Base-by-base conservation (phyloP, 2,113 vertebrate species). In the Bubalus kerabau region DNA sequence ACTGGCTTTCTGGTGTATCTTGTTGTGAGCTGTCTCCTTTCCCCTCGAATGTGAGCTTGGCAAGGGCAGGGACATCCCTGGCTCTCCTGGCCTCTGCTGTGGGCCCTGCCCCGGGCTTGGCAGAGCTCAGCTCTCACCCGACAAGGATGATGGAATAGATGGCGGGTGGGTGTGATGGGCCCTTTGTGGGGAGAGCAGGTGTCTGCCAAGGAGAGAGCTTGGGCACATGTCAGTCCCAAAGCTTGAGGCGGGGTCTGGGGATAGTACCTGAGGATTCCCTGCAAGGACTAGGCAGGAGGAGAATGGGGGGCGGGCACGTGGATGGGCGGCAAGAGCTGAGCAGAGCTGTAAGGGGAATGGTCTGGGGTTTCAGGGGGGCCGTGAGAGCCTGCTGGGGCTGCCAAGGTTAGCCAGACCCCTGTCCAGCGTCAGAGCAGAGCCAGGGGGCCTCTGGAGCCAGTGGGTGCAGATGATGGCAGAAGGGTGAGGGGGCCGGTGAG, bases 131-230 rank as follows among this genome's bases (percentile, higher is more conserved):
- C 9, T 40, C 48, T 80, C 16, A 2, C 64, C 28, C 19, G 48
- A 19, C 30, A 6, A 0, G 7, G 11, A 28, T 2, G 9, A 9
- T 16, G n/a, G 24, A 2, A 2, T 14, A 9, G 19, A 26, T 28
- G 23, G 26, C 1, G 4, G 15, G 19, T 24, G 64, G 30, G 54
- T n/a, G 23, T 16, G 78, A n/a, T 28, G 12, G 17, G 23, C 93
- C 46, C 14, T 30, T 74, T 59, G 81, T 87, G 88, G 23, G 6
- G 30, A 11, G 43, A 28, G 81, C 56, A 50, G n/a, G 32, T 67
- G 5, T 64, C 67, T 40, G 40, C 43, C 30, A 6, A 52, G 54
- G 59, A 90, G 13, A 26, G 43, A n/a, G 8, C 21, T 21, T 2
- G 9, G 59, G 78, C 21, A 40, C 3, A 0, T 24, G 36, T 78